phyloP scores from a whole-genome alignment of 2,113 vertebrate genomes.

The Cyanoramphus novaezelandiae region DNA sequence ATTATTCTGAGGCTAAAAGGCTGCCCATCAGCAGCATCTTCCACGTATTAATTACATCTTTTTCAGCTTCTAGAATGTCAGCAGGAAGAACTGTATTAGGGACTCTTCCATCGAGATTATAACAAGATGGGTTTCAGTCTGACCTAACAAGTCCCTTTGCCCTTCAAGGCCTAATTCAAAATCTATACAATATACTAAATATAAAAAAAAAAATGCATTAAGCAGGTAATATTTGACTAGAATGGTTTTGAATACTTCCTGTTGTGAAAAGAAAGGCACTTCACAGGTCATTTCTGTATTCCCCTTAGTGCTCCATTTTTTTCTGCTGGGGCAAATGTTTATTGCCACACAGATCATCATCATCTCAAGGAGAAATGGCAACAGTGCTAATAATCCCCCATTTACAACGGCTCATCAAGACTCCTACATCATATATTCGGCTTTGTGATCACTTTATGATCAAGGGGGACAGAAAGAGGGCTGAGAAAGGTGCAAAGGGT shows the following conservation, averaged over 20 bases:
- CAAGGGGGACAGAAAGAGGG: not conserved
- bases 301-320: not conserved
- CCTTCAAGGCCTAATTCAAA: slow-evolving; percentile 43
- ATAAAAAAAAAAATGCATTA: slow-evolving; percentile 29
- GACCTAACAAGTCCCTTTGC: slow-evolving; percentile 10
- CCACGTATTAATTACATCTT: slow-evolving; percentile 29
- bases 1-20: not conserved
- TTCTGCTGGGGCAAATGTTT: not conserved
- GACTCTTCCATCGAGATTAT: not conserved
- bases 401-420: not conserved
- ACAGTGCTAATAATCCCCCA: not conserved
- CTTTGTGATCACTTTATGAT: not conserved
- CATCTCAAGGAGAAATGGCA: not conserved
- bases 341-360: not conserved
- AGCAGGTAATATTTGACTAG: not conserved
- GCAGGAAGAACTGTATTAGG: not conserved
- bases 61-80: not conserved
- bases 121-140: slow-evolving; percentile 7
- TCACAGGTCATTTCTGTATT: not conserved
- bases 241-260: not conserved
- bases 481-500: not conserved
- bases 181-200: slow-evolving; percentile 19
- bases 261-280: not conserved
- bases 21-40: not conserved
- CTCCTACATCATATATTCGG: not conserved